These are phyloP conservation scores for Drosophila pachea DNA, from an alignment of 1,140 invertebrate species.

Conservation along the genomic window DNA sequence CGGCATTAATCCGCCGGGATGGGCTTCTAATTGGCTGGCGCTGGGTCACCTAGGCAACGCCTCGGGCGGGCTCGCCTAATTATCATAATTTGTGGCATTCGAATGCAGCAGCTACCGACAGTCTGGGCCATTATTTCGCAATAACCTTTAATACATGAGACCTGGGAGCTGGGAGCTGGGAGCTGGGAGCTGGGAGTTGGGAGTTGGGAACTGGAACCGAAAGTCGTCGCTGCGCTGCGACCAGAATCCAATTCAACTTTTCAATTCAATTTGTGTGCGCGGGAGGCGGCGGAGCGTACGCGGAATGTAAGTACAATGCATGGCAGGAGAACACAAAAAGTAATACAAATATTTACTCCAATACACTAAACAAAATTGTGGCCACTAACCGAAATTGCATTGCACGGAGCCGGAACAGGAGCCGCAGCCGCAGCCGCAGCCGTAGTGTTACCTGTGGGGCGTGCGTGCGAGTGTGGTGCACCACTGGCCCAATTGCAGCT, in stretches of 20 bases:
- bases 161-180: constrained; percentile 7
- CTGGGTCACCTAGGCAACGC: not conserved
- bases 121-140: not conserved
- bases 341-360: constrained; percentile 57
- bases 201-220: not conserved
- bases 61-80: not conserved
- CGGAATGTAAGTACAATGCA: constrained; percentile 56
- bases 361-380: constrained; percentile 71
- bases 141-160: constrained; percentile 44
- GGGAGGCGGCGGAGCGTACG: not conserved
- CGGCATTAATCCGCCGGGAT: too few relatives aligned
- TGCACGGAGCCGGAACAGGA: constrained; percentile 28
- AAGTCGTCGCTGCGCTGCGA: constrained; percentile 8
- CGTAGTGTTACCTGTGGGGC: not conserved
- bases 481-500: constrained; percentile 25
- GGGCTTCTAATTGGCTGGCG: not conserved
- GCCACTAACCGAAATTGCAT: constrained; percentile 72
- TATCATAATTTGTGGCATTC: constrained; percentile 1
- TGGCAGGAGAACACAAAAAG: constrained; percentile 26
- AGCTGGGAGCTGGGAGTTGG: too few relatives aligned
- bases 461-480: not conserved
- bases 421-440: not conserved
- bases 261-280: constrained; percentile 38
- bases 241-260: constrained; percentile 43
- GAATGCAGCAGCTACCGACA: not conserved